These are phyloP conservation scores for Mechanitis messenoides DNA, from an alignment of 2,888 invertebrate species.

Conservation along the genomic window DNA sequence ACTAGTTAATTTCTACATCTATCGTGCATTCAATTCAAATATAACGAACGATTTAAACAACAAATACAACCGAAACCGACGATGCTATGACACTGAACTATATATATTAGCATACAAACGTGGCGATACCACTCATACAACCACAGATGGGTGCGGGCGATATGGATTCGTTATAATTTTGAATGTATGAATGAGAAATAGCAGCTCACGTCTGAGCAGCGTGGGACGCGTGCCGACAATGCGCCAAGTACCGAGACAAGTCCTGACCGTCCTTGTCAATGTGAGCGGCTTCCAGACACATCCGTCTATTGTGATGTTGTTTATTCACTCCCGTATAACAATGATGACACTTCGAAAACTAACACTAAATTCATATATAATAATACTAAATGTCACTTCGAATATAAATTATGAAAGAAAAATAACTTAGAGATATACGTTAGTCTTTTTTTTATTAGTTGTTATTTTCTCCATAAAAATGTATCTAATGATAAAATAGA, in stretches of 20 bases:
- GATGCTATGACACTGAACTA: conserved; percentile 67
- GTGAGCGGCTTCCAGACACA: conserved; percentile 75
- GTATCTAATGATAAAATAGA: conserved; percentile 16
- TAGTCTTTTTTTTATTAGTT: conserved; percentile 1
- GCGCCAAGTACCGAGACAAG: conserved; percentile 57
- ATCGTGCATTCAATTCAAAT: conserved; percentile 76
- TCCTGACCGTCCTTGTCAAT: conserved; percentile 77
- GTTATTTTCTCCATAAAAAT: conserved; percentile 13
- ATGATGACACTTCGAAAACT: too few species aligned
- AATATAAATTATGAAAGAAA: too few species aligned
- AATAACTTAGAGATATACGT: not conserved
- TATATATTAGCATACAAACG: conserved; percentile 73
- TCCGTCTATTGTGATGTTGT: conserved; percentile 75
- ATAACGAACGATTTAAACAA: conserved; percentile 72
- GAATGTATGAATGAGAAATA: conserved; percentile 76
- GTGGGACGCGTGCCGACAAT: conserved; percentile 72
- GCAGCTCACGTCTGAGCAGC: conserved; percentile 59
- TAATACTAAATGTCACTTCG: too few species aligned
- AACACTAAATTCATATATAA: too few species aligned
- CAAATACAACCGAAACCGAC: conserved; percentile 70
- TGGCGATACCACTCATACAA: conserved; percentile 49
- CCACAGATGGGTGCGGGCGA: conserved; percentile 69
- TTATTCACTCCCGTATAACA: conserved; percentile 63
- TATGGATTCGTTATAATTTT: conserved; percentile 72
- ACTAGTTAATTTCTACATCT: conserved; percentile 72